These are phyloP conservation scores for Harmothoe impar DNA, from an alignment of 2,888 invertebrate genomes.

Conservation along the genomic window DNA sequence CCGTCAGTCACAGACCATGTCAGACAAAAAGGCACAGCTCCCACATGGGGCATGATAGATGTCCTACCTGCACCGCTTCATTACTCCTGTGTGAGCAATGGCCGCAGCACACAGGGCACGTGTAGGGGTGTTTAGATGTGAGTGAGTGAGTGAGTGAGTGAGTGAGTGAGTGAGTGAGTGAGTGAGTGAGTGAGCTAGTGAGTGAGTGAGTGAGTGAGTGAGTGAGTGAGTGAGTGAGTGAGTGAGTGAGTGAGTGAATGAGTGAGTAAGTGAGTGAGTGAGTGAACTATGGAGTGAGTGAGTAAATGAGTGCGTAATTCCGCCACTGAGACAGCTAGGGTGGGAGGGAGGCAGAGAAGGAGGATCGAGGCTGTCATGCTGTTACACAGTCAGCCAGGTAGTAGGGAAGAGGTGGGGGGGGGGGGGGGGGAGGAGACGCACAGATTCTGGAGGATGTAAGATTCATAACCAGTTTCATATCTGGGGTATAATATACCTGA, in stretches of 20 bases:
- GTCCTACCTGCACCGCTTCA: neutral
- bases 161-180: neutral
- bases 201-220: neutral
- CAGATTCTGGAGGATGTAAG: no score
- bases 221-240: conserved; percentile 39
- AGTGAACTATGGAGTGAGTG: no score
- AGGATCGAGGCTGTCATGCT: no score
- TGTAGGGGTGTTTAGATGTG: neutral
- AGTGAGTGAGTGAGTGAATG: neutral
- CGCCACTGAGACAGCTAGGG: no score
- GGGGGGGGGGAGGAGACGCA: no score
- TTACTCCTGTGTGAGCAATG: neutral
- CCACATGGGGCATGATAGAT: neutral
- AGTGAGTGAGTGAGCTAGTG: neutral
- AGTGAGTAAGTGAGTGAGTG: neutral
- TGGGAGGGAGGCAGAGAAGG: no score
- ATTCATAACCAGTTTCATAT: no score
- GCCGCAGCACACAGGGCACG: no score
- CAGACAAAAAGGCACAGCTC: neutral
- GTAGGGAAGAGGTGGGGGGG: no score
- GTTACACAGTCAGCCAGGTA: no score
- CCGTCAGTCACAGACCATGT: neutral
- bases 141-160: conserved; percentile 22
- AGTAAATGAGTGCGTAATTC: no score
- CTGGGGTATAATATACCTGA: no score